Evolutionary conservation across 2,888 invertebrate species (phyloP).

Genomic region (Mantis religiosa): DNA sequence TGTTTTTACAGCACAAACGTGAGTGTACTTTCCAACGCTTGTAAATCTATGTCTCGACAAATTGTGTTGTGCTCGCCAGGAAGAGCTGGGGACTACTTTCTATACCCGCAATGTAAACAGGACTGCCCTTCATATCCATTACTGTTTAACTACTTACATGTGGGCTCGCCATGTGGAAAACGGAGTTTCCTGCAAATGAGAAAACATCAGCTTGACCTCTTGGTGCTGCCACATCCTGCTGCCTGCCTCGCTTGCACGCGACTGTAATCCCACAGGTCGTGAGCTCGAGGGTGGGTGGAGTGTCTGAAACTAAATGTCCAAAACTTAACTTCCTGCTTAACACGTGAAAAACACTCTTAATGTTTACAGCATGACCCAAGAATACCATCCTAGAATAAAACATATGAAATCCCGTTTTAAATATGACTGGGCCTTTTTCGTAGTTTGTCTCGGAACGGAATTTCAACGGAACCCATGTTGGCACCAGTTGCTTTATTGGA

Average conservation of each 20-base stretch:
- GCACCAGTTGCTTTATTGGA: no score
- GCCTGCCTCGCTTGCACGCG: background rate
- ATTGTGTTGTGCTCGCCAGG: background rate
- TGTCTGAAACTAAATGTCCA: no score
- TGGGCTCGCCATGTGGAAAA: background rate
- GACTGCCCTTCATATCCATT: background rate
- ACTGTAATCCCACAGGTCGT: background rate
- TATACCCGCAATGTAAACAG: background rate
- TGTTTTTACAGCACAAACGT: background rate
- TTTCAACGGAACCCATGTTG: no score
- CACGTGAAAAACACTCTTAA: no score
- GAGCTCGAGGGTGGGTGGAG: background rate
- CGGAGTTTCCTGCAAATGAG: background rate
- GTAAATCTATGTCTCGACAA: no score
- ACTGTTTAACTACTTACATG: background rate
- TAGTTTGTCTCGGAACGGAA: no score
- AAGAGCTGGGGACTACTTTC: background rate
- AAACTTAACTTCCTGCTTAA: background rate
- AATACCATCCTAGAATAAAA: no score
- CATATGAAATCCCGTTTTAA: no score
- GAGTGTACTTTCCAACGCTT: background rate
- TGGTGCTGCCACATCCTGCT: background rate
- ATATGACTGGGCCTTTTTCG: no score
- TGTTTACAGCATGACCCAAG: no score
- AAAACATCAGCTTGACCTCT: background rate